A percentile compares a stretch with the other conserved stretches of the same genome.
These are phyloP conservation scores for Mellilla xanthometata DNA, from an alignment of 2,888 invertebrate genomes.

Conservation along the genomic window DNA sequence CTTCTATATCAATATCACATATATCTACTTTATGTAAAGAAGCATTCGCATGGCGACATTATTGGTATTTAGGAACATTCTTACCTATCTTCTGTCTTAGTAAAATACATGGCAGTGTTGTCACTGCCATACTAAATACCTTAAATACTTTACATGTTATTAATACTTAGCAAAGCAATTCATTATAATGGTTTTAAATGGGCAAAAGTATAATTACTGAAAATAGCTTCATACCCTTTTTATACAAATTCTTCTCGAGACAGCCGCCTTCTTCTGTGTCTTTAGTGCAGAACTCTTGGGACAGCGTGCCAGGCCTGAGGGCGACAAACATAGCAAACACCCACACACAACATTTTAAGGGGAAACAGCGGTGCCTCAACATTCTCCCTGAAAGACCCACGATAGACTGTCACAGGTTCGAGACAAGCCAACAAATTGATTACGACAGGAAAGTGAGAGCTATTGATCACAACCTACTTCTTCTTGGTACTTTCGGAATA, in stretches of 20 bases:
- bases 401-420: constrained; percentile 45
- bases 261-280: constrained; percentile 41
- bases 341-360: constrained; percentile 52
- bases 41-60: too few relatives aligned
- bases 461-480: constrained; percentile 27
- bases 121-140: too few relatives aligned
- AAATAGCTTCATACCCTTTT: constrained; percentile 41
- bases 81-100: too few relatives aligned
- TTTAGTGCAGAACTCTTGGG: constrained; percentile 55
- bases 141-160: too few relatives aligned
- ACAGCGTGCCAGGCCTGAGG: constrained; percentile 38
- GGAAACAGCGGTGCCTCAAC: constrained; percentile 49
- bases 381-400: constrained; percentile 54
- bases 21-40: too few relatives aligned
- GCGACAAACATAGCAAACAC: constrained; percentile 49
- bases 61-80: too few relatives aligned
- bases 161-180: too few relatives aligned
- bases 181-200: too few relatives aligned
- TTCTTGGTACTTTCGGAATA: constrained; percentile 52
- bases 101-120: too few relatives aligned
- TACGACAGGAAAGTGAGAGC: constrained; percentile 52
- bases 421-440: constrained; percentile 53
- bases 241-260: constrained; percentile 40
- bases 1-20: too few relatives aligned
- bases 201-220: too few relatives aligned